Conservation (phyloP, 2,113 vertebrate genomes). For the Phalacrocorax aristotelis region DNA sequence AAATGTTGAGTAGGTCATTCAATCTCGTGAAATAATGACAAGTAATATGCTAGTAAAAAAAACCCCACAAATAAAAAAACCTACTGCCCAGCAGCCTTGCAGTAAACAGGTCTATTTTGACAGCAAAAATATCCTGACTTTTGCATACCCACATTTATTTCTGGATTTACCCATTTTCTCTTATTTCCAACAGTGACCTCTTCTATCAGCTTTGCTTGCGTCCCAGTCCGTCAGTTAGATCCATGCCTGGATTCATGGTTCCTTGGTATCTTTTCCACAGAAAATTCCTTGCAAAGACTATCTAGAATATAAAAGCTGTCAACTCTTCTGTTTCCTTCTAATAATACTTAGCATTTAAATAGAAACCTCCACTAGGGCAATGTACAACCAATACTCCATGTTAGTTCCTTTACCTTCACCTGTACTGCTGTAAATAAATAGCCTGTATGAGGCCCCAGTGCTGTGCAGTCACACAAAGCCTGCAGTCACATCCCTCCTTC, state of each 20-base stretch:
- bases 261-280: not conserved
- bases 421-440: conserved; percentile 44
- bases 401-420: not conserved
- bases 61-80: not conserved
- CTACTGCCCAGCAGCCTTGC: conserved; percentile 44
- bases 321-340: conserved; percentile 32
- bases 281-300: not conserved
- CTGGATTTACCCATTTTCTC: not conserved
- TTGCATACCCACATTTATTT: not conserved
- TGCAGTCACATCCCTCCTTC: not conserved
- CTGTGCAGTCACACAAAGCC: not conserved
- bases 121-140: not conserved
- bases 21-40: not conserved
- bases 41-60: not conserved
- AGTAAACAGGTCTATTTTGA: conserved; percentile 15
- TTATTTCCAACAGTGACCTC: not conserved
- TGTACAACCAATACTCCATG: conserved; percentile 1
- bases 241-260: not conserved
- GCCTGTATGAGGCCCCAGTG: not conserved
- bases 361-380: conserved; percentile 29
- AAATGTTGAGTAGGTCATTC: not conserved
- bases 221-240: conserved; percentile 1
- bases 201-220: conserved; percentile 13
- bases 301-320: not conserved
- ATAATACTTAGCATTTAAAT: conserved; percentile 25